These are phyloP conservation scores for Ephydatia muelleri DNA, from an alignment of 37 sponge, comb jelly and placozoan genomes.

Conservation along the genomic window DNA sequence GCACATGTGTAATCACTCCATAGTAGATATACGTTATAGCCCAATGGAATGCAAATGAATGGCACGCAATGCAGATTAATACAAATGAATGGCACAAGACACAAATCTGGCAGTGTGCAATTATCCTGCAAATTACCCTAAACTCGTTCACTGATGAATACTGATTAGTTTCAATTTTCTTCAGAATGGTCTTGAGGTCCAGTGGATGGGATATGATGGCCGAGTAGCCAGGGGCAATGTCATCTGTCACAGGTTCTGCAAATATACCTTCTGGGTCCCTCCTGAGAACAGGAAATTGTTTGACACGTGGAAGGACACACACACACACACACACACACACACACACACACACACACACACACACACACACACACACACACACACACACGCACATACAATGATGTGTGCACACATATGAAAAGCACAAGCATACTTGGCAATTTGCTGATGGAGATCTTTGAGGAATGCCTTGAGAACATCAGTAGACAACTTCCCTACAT, in stretches of 20 bases:
- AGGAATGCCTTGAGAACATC: constrained; percentile 51
- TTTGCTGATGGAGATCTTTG: constrained; percentile 40
- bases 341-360: background rate
- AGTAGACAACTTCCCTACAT: constrained; percentile 39
- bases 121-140: constrained; percentile 30
- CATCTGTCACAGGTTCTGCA: constrained; percentile 94
- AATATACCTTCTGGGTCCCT: constrained; percentile 92
- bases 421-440: constrained; percentile 28
- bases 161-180: constrained; percentile 65
- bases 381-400: too few relatives aligned
- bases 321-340: background rate
- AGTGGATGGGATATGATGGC: constrained; percentile 86
- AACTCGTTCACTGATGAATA: constrained; percentile 79
- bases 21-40: too few relatives aligned
- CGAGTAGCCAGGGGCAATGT: constrained; percentile 97
- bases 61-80: too few relatives aligned
- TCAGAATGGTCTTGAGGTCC: constrained; percentile 88
- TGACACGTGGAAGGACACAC: background rate
- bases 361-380: background rate
- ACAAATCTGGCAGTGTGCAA: background rate
- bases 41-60: too few relatives aligned
- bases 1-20: too few relatives aligned
- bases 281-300: constrained; percentile 35
- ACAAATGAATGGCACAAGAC: too few relatives aligned
- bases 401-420: too few relatives aligned